phyloP scores from a whole-genome alignment of 2,797 vertebrate genomes.

The Leptoclinus maculatus region DNA sequence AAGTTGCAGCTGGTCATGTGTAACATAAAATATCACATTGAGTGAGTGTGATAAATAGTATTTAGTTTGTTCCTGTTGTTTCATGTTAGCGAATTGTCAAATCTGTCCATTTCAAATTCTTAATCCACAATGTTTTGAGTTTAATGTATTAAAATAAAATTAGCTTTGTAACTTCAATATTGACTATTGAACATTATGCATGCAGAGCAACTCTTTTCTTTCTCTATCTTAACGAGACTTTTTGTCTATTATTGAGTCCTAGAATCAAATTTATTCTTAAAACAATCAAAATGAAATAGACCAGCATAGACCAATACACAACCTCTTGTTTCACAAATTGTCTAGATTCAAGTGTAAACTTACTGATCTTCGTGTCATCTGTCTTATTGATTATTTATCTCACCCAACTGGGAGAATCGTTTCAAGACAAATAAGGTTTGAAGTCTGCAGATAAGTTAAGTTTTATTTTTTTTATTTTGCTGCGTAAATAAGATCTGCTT shows the following conservation, averaged over 20 bases:
- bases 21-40: neutral
- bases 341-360: neutral
- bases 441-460: neutral
- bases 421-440: neutral
- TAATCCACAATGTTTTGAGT: neutral
- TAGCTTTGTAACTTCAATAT: neutral
- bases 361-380: neutral
- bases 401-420: neutral
- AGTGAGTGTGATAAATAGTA: neutral
- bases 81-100: neutral
- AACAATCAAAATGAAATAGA: neutral
- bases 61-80: slow-evolving; percentile 1
- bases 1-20: neutral
- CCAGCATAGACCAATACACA: neutral
- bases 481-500: neutral
- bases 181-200: neutral
- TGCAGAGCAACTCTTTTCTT: neutral
- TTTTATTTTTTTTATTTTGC: neutral
- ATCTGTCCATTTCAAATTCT: neutral
- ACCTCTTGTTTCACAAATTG: neutral
- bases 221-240: neutral
- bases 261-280: neutral
- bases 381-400: neutral
- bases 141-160: neutral
- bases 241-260: neutral